Percentiles rank a stretch among this genome's conserved stretches.
These are phyloP conservation scores for Diachasmimorpha longicaudata DNA, from an alignment of 1,140 invertebrate genomes.

Conservation along the genomic window DNA sequence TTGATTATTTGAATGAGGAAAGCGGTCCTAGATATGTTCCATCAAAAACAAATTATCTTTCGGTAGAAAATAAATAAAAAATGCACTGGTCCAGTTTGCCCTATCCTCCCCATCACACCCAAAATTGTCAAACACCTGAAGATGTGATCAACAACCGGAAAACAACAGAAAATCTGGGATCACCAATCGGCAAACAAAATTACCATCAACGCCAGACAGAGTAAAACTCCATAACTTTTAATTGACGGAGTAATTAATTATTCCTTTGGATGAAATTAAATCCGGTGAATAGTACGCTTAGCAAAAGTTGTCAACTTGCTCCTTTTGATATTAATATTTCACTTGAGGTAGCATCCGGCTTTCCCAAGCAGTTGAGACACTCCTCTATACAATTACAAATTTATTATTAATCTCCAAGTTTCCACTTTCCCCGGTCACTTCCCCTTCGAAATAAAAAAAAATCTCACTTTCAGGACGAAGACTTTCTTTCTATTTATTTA, in stretches of 20 bases:
- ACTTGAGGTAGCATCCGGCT: not conserved
- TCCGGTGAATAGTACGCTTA: not conserved
- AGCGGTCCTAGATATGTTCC: too few relatives aligned
- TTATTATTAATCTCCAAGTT: constrained; percentile 15
- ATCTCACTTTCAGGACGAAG: too few relatives aligned
- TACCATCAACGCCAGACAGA: not conserved
- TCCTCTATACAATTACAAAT: not conserved
- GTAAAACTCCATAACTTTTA: constrained; percentile 12
- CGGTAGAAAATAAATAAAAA: too few relatives aligned
- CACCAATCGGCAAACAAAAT: not conserved
- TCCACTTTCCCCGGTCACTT: not conserved
- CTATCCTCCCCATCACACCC: too few relatives aligned
- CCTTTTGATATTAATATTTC: constrained; percentile 21
- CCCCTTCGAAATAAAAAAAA: not conserved
- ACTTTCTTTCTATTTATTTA: too few relatives aligned
- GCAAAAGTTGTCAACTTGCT: constrained; percentile 12
- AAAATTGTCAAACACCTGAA: too few relatives aligned
- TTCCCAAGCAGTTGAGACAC: not conserved
- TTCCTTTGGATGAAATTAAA: constrained; percentile 1
- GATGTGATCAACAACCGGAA: too few relatives aligned
- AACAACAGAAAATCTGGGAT: too few relatives aligned
- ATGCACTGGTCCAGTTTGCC: too few relatives aligned
- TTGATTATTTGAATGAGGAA: too few relatives aligned
- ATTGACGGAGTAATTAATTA: constrained; percentile 19
- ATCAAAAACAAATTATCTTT: too few relatives aligned